A percentile compares a stretch with the other conserved stretches of the same genome.
These are phyloP conservation scores for Manis pentadactyla DNA, from an alignment of 2,797 vertebrate genomes.

Conservation along the genomic window DNA sequence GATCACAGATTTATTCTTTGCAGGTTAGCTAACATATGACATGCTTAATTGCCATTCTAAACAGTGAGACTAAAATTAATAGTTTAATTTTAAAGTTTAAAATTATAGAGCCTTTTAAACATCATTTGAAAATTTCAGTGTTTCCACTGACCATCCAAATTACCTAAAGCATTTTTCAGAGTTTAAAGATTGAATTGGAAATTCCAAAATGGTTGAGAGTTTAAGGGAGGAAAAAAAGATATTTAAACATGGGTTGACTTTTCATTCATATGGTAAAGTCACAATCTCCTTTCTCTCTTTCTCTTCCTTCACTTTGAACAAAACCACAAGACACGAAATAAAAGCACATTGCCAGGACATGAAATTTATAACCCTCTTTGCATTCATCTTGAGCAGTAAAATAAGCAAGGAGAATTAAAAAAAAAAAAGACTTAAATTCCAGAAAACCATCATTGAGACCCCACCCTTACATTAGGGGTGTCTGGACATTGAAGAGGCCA, in stretches of 20 bases:
- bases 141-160: slow-evolving; percentile 31
- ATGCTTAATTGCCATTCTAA: slow-evolving; percentile 78
- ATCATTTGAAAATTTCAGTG: slow-evolving; percentile 76
- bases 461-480: no score
- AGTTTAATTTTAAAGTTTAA: slow-evolving; percentile 75
- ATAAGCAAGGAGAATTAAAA: neutral
- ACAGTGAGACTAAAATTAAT: slow-evolving; percentile 82
- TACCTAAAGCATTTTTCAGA: slow-evolving; percentile 40
- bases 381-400: neutral
- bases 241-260: neutral
- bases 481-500: neutral
- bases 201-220: slow-evolving; percentile 28
- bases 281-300: neutral
- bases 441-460: neutral
- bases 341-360: neutral
- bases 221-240: neutral
- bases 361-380: neutral
- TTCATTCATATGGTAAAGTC: neutral
- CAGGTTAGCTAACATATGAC: slow-evolving; percentile 82
- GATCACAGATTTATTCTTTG: slow-evolving; percentile 82
- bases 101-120: slow-evolving; percentile 75
- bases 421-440: neutral
- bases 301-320: neutral
- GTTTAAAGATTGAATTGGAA: slow-evolving; percentile 36
- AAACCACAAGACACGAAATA: neutral